phyloP scores from a whole-genome alignment of 2,888 invertebrate species.

The Thysanoteuthis rhombus region DNA sequence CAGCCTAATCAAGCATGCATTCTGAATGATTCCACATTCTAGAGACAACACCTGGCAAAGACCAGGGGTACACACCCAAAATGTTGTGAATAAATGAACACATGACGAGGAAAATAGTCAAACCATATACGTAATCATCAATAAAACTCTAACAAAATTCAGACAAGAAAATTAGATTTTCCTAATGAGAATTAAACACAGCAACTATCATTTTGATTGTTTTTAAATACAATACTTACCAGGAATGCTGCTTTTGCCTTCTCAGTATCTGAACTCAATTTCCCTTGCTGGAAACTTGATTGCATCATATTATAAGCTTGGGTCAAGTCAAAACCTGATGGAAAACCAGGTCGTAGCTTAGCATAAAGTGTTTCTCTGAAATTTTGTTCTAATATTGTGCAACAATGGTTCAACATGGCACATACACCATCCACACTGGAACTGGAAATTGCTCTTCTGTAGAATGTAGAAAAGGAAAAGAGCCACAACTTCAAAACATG shows the following conservation, averaged over 20 bases:
- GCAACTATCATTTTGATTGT: too few species aligned
- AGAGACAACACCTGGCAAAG: too few species aligned
- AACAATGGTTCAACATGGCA: slow-evolving; percentile 93
- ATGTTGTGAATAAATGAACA: too few species aligned
- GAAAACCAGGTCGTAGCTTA: slow-evolving; percentile 82
- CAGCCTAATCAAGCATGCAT: too few species aligned
- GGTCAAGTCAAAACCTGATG: slow-evolving; percentile 70
- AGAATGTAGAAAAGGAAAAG: slow-evolving; percentile 38
- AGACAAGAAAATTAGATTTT: too few species aligned
- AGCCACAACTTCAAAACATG: not conserved
- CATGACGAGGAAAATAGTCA: too few species aligned
- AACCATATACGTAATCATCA: too few species aligned
- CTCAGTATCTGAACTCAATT: slow-evolving; percentile 77
- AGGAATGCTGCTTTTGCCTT: slow-evolving; percentile 81
- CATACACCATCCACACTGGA: slow-evolving; percentile 95
- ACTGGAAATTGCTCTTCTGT: slow-evolving; percentile 86
- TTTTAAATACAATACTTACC: slow-evolving; percentile 70
- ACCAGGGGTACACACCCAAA: too few species aligned
- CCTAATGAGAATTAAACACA: too few species aligned
- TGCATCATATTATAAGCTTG: slow-evolving; percentile 86
- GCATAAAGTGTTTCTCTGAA: slow-evolving; percentile 80
- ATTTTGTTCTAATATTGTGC: slow-evolving; percentile 85
- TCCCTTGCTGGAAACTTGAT: slow-evolving; percentile 81
- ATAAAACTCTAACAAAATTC: too few species aligned
- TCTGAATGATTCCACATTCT: too few species aligned